Conservation (phyloP, 2,113 vertebrate genomes). For the Romanogobio albipinnatus region DNA sequence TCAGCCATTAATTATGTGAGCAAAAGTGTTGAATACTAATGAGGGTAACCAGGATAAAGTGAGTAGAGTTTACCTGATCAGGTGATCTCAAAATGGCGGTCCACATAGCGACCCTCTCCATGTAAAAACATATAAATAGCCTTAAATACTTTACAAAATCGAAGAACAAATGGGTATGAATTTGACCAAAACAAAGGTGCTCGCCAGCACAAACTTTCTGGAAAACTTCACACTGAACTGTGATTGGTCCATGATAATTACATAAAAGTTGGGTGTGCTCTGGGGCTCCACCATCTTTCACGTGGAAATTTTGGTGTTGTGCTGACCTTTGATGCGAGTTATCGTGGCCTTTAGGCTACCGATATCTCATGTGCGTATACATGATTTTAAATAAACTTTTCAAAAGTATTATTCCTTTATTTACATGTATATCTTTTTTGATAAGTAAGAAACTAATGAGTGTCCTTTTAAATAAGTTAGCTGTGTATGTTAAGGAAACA, state of each 20-base stretch:
- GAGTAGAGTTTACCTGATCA: no score
- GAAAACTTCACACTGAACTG: neutral
- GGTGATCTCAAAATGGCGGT: no score
- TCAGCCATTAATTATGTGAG: no score
- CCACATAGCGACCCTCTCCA: no score
- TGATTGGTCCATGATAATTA: neutral
- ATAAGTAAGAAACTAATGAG: neutral
- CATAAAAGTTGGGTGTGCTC: neutral
- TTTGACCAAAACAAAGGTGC: no score
- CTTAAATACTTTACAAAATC: no score
- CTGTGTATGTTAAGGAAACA: neutral
- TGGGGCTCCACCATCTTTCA: neutral
- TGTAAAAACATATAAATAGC: neutral
- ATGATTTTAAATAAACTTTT: neutral
- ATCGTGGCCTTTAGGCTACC: neutral
- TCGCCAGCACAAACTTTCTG: no score
- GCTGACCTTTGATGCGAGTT: neutral
- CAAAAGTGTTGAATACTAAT: no score
- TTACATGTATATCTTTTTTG: neutral
- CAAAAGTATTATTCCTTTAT: neutral
- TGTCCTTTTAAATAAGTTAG: neutral
- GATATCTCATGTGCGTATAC: neutral
- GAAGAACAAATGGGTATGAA: no score
- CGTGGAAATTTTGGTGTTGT: neutral
- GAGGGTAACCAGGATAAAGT: no score